Base-by-base conservation (phyloP, 2,888 invertebrate species). In the Formica aserva region DNA sequence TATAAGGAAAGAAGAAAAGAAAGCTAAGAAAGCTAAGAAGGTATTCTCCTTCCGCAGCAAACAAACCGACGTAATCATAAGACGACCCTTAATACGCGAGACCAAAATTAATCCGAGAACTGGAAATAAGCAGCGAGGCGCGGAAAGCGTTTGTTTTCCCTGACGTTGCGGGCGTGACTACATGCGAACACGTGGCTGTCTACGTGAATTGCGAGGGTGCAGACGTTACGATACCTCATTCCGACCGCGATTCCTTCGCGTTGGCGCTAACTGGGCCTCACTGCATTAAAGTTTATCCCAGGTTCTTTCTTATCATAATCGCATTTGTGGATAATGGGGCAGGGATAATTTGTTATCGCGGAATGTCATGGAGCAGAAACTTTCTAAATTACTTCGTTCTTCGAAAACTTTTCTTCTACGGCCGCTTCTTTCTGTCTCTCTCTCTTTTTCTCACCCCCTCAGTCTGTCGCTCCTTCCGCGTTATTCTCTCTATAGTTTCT, bases 221-320 rank as follows among this genome's bases (percentile, higher is more conserved):
- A 83, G 86, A 90, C 87, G 87, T 90, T 87, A 87, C 87, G 84
- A 85, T 83, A 86, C 90, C 85, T 85, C 85, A 15, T 82, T 71
- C 45, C 86, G 72, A 60, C 72, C 32, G 67, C 77, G 85, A 78
- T 81, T 84, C 76, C 75, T 74, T 65, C 76, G 45, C 78, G 72
- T 69, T 18, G 84, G 74, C 76, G 90, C 86, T 90, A 89, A 90
- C 90, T 86, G 89, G 88, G 87, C 87, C 89, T 86, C 91, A 89
- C 91, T 92, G 92, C 92, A 93, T 93, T 92, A 92, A 93, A 93
- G 92, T 92, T 93, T 91, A 92, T 88, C 90, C 82, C 88, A 6
- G 90, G 92, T 94, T 94, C 93, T 93, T 94, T 94, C 94, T 94
- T 94, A 94, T 94, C 94, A 94, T 94, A 94, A 94, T 94, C 94